Evolutionary conservation across 2,888 invertebrate genomes (phyloP).

Genomic region (Monoplex corrugatus): DNA sequence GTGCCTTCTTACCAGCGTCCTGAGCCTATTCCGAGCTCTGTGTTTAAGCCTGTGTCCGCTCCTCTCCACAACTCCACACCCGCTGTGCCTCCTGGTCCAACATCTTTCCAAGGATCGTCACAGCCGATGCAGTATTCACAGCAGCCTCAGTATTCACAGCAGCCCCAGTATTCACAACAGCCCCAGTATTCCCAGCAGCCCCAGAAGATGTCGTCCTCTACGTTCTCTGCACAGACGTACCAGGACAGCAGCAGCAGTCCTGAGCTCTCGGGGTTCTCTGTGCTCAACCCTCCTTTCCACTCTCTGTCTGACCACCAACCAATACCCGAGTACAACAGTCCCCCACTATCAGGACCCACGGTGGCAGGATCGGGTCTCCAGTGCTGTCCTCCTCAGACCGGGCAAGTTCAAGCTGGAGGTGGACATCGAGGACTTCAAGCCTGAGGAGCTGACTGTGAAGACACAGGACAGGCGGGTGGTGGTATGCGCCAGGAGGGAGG

Average conservation of each 20-base stretch:
- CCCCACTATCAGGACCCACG: neutral
- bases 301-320: constrained; percentile 7
- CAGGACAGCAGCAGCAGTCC: neutral
- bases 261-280: constrained; percentile 16
- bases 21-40: constrained; percentile 43
- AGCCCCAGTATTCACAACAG: neutral
- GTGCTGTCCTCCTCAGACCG: constrained; percentile 65
- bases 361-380: constrained; percentile 45
- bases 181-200: neutral
- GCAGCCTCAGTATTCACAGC: no score
- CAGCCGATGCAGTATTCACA: no score
- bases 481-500: constrained; percentile 78
- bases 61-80: neutral
- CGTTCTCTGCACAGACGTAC: neutral
- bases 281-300: constrained; percentile 32
- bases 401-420: constrained; percentile 77
- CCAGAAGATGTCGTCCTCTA: neutral
- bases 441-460: constrained; percentile 80
- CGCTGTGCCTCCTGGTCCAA: neutral
- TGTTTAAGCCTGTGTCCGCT: constrained; percentile 22
- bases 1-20: constrained; percentile 15
- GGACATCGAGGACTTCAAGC: constrained; percentile 79
- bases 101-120: no score
- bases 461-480: constrained; percentile 68
- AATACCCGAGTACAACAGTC: neutral